These are phyloP conservation scores for Anniella stebbinsi DNA, from an alignment of 2,797 vertebrate species.

Conservation along the genomic window DNA sequence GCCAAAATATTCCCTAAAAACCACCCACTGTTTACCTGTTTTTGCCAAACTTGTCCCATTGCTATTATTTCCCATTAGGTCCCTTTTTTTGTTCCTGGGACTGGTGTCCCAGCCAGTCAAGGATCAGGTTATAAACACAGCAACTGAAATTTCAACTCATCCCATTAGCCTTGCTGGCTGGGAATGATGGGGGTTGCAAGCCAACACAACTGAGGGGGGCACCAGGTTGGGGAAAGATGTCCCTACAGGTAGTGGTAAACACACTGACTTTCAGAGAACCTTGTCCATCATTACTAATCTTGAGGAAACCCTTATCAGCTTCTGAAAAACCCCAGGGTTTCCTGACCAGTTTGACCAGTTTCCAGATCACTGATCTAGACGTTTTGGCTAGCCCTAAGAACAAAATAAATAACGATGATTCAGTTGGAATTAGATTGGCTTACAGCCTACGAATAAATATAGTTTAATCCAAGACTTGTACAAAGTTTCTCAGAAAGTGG, in stretches of 20 bases:
- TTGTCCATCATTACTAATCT: neutral
- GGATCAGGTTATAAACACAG: neutral
- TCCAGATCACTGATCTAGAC: neutral
- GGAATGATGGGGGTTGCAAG: no score
- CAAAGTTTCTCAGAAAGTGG: slow-evolving; percentile 13
- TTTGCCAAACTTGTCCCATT: neutral
- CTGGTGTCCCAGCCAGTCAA: neutral
- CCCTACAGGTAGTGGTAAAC: neutral
- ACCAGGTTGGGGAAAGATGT: no score
- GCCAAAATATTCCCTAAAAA: neutral
- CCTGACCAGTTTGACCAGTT: neutral
- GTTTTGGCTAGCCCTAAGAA: neutral
- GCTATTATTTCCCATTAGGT: neutral
- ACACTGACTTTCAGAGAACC: neutral
- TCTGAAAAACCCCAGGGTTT: neutral
- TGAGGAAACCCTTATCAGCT: neutral
- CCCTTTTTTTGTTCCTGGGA: neutral
- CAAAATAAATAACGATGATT: neutral
- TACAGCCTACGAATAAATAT: neutral
- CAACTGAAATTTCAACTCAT: slow-evolving; percentile 4
- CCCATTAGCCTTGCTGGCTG: no score
- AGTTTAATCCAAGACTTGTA: neutral
- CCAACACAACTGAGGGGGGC: no score
- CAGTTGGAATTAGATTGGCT: neutral
- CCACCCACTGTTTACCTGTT: neutral